Conservation (phyloP, 2,888 invertebrate genomes). For the Microplitis deprimator region DNA sequence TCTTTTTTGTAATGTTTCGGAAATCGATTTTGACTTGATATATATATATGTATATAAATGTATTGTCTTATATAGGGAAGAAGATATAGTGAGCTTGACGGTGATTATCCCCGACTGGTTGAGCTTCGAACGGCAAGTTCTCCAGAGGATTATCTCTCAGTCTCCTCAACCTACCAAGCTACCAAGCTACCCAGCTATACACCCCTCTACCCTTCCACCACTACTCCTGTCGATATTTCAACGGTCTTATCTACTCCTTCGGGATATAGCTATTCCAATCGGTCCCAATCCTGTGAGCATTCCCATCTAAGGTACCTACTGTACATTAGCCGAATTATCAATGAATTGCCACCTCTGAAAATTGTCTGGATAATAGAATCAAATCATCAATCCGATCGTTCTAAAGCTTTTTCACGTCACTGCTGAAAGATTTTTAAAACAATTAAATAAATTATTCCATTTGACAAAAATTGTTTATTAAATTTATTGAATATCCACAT, state of each 20-base stretch:
- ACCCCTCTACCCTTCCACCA: constrained; percentile 54
- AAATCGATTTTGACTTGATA: too few species aligned
- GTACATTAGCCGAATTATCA: constrained; percentile 45
- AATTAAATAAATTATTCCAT: too few species aligned
- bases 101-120: constrained; percentile 68
- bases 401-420: not conserved
- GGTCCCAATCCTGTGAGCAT: constrained; percentile 47
- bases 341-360: constrained; percentile 27
- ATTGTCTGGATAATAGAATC: constrained; percentile 32
- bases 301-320: constrained; percentile 53
- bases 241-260: constrained; percentile 65
- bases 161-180: constrained; percentile 48
- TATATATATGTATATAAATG: too few species aligned
- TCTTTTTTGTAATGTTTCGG: too few species aligned
- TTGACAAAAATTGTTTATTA: not conserved
- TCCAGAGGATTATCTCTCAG: constrained; percentile 64
- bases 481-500: not conserved
- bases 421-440: too few species aligned
- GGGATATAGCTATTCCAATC: constrained; percentile 58
- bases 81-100: constrained; percentile 54
- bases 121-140: constrained; percentile 62
- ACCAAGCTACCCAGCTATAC: constrained; percentile 45
- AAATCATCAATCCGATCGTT: constrained; percentile 28
- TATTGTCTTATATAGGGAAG: not conserved
- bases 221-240: constrained; percentile 65